Base-by-base conservation (phyloP, 1,140 invertebrate genomes). In the Drosophila ogumai region DNA sequence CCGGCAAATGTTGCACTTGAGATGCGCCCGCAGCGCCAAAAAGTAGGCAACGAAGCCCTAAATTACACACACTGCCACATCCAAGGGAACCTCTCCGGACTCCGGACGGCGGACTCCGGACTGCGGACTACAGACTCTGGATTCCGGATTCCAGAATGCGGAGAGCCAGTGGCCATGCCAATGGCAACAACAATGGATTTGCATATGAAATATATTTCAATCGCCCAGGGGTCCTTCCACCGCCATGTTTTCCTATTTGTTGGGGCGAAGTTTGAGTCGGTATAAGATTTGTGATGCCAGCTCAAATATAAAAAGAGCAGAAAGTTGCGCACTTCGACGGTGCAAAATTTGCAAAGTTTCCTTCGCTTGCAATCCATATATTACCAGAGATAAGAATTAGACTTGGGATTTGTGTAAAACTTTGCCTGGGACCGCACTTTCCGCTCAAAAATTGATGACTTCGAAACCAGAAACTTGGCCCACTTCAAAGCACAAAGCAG, bases 191-290 rank as follows among this genome's bases (percentile, higher is more conserved):
- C 60, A 82, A 61, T 66, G 87, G 67, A 78, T 90, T 87, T 90
- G 49, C 85, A 90, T 90, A 88, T 75, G 68, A 77, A 74, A 84
- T 84, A 81, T 88, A 80, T 87, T 88, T 90, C 81, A 77, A 88
- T 88, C 80, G 80, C 80, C 80, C 72, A 47, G 73, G 73, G 75
- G 72, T 60, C 67, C 52, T 68, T 68, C 72, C 34, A 52, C 61
- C 47, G 64, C 65, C 60, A 71, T 80, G 75, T 82, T 88, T 75
- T 73, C 55, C 75, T 87, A 65, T 75, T 73, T 57, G 75, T 61
- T 65, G 19, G 58, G 65, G 58, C 52, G 46, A 82, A 87, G 63
- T 85, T 82, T 82, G 38, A 56, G 54, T 81, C 66, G 66, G 68
- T 49, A 71, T 25, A 56, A 71, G 67, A 56, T 71, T 71, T 71